A percentile compares a stretch with the other conserved stretches of the same genome.
These are phyloP conservation scores for Gasterosteus aculeatus DNA, from an alignment of 2,113 vertebrate species.

Conservation along the genomic window DNA sequence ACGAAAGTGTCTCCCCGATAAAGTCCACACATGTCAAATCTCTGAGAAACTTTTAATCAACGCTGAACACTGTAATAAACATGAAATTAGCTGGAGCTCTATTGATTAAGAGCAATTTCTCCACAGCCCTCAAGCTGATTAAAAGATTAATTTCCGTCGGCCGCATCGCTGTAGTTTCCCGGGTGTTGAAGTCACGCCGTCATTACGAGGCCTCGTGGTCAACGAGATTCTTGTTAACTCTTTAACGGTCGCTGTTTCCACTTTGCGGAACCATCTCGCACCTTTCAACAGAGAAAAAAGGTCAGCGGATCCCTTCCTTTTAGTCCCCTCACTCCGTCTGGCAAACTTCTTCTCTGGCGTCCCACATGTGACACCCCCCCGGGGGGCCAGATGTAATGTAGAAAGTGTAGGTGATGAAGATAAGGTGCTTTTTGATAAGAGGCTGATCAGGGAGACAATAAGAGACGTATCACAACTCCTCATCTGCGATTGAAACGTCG, in stretches of 20 bases:
- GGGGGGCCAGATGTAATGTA: neutral
- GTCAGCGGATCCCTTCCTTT: too few species aligned
- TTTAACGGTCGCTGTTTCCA: too few species aligned
- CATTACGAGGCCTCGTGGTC: neutral
- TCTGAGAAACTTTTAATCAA: constrained; percentile 56
- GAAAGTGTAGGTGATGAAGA: constrained; percentile 1
- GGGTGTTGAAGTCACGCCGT: constrained; percentile 14
- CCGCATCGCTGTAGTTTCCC: constrained; percentile 12
- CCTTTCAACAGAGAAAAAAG: too few species aligned
- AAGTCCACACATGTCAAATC: constrained; percentile 42
- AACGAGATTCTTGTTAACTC: too few species aligned
- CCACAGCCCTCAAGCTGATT: constrained; percentile 30
- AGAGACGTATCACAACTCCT: constrained; percentile 18
- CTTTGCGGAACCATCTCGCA: too few species aligned
- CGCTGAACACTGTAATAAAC: constrained; percentile 49
- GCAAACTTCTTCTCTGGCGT: constrained; percentile 17
- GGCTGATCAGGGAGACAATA: constrained; percentile 16
- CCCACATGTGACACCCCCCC: constrained; percentile 14
- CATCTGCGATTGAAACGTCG: constrained; percentile 9
- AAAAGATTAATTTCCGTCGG: constrained; percentile 28
- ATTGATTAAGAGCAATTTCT: constrained; percentile 52
- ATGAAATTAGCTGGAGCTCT: constrained; percentile 38
- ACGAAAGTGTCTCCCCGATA: constrained; percentile 14
- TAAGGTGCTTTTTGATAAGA: constrained; percentile 27
- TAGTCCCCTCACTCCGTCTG: constrained; percentile 5